Conservation (phyloP, 2,113 vertebrate species). For the Tragelaphus scriptus region DNA sequence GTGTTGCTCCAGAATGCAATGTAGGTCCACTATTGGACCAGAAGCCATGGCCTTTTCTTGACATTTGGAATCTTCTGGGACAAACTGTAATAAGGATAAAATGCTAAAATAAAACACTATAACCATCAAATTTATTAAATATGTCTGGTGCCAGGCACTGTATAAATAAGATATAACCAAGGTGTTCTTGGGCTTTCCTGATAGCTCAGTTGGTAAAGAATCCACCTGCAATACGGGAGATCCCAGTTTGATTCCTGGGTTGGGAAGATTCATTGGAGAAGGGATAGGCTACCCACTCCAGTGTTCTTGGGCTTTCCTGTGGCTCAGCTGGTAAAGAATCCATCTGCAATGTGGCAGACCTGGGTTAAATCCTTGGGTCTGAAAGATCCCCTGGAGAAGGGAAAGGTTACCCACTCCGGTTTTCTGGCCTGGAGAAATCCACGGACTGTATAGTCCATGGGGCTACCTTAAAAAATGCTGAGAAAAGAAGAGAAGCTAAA, state of each 20-base stretch:
- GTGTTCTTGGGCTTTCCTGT: background rate
- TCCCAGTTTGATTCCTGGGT: background rate
- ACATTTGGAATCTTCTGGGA: background rate
- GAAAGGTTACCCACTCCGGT: background rate
- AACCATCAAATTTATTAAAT: background rate
- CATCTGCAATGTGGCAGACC: background rate
- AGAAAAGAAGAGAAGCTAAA: background rate
- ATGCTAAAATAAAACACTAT: background rate
- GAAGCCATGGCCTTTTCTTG: background rate
- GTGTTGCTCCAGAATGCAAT: background rate
- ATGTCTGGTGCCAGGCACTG: background rate
- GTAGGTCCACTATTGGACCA: background rate
- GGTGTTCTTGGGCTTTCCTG: background rate
- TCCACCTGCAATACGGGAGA: background rate
- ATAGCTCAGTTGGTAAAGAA: background rate
- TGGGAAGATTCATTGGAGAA: background rate
- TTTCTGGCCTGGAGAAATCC: background rate
- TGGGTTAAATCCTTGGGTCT: background rate
- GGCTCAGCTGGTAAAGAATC: background rate
- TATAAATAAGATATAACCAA: background rate
- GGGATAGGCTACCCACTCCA: background rate
- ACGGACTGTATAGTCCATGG: background rate
- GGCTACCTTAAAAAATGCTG: background rate
- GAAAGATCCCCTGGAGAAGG: background rate
- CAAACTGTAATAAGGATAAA: background rate